phyloP scores from a whole-genome alignment of 64 coral and sea anemone species.

The Platygyra sinensis region DNA sequence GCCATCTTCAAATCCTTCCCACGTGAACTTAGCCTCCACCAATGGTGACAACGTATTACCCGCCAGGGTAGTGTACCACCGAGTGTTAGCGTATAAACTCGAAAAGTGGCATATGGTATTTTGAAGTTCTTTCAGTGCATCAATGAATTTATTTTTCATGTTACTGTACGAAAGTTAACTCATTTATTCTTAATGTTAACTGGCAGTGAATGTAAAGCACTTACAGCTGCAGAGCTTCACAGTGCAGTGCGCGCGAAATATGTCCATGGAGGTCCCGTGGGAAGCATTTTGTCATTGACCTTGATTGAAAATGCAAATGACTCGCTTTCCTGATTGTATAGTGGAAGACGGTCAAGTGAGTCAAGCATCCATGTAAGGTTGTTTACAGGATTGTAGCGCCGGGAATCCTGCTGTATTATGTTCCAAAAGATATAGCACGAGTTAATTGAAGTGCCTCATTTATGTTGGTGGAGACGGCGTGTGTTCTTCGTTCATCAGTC shows the following conservation, averaged over 20 bases:
- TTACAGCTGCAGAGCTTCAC: neutral
- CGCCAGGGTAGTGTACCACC: neutral
- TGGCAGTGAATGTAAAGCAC: neutral
- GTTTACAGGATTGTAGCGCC: neutral
- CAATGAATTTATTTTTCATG: no score
- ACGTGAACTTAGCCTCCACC: conserved; percentile 14
- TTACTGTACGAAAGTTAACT: no score
- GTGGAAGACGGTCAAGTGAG: neutral
- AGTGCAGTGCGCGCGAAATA: neutral
- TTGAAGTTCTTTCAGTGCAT: no score
- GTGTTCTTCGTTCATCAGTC: neutral
- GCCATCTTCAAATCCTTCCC: conserved; percentile 67
- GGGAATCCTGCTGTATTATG: neutral
- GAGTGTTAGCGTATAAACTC: no score
- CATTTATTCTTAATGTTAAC: no score
- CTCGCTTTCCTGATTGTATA: neutral
- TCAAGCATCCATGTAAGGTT: neutral
- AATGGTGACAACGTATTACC: neutral
- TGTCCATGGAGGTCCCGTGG: neutral
- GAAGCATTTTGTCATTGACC: neutral
- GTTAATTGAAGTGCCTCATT: neutral
- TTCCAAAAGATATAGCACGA: neutral
- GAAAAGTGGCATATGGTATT: no score
- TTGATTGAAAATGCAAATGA: conserved; percentile 38
- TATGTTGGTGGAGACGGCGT: neutral